Evolutionary conservation across 2,797 vertebrate species (phyloP).

Genomic region (Pipistrellus pipistrellus): DNA sequence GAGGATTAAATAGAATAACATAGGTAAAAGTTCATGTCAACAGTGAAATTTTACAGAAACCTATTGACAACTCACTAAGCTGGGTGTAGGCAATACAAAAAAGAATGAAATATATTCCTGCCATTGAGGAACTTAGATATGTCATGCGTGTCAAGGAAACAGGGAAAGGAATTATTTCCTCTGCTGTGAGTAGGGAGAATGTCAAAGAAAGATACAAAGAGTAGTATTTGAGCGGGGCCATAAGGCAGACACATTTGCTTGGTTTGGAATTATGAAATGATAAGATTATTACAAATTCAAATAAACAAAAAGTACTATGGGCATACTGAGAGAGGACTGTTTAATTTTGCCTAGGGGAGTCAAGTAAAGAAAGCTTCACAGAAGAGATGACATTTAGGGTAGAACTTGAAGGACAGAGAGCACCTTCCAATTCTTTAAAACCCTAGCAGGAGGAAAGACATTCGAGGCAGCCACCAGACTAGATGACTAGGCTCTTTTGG

Average conservation of each 20-base stretch:
- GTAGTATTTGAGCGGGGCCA: not conserved
- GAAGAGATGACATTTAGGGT: not conserved
- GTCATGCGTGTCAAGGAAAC: conserved; percentile 38
- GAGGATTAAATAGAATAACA: conserved; percentile 47
- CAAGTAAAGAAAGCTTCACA: not conserved
- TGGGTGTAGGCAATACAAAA: conserved; percentile 18
- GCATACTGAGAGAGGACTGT: not conserved
- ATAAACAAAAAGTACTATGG: not conserved
- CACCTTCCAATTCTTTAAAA: not conserved
- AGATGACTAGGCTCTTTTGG: not conserved
- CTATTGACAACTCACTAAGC: not conserved
- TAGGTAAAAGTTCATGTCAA: conserved; percentile 4
- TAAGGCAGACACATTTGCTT: conserved; percentile 27
- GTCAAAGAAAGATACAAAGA: not conserved
- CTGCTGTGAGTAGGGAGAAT: not conserved
- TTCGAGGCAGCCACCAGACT: not conserved
- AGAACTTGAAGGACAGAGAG: not conserved
- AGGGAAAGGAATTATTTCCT: conserved; percentile 28
- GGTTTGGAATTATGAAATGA: conserved; percentile 36
- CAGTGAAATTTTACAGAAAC: conserved; percentile 12
- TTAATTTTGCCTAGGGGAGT: not conserved
- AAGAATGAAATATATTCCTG: conserved; percentile 14
- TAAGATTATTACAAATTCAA: not conserved
- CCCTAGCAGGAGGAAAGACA: not conserved
- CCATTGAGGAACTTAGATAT: conserved; percentile 19